Evolutionary conservation across 2,113 vertebrate species (phyloP).

Genomic region (Tautogolabrus adspersus): DNA sequence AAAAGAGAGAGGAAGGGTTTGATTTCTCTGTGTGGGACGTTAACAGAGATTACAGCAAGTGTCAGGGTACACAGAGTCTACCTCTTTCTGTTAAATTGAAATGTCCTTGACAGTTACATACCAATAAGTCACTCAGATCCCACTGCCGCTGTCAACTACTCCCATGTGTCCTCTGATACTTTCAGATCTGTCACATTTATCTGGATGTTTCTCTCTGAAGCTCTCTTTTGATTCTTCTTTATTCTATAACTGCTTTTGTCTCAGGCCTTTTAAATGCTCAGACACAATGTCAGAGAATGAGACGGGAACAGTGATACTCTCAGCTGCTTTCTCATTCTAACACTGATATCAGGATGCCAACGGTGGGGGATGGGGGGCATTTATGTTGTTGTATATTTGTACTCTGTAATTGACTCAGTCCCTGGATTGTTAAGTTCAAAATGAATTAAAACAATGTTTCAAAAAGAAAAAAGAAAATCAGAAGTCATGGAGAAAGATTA

Average conservation of each 20-base stretch:
- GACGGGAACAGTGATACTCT: slow-evolving; percentile 23
- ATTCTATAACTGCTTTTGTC: slow-evolving; percentile 3
- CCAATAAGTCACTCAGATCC: slow-evolving; percentile 72
- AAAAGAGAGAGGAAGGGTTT: slow-evolving; percentile 25
- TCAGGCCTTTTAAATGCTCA: slow-evolving; percentile 43
- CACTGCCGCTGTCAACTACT: slow-evolving; percentile 70
- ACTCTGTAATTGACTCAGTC: too few relatives aligned
- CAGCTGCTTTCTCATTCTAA: slow-evolving; percentile 62
- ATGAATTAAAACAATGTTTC: too few relatives aligned
- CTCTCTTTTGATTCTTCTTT: background rate
- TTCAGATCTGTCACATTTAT: slow-evolving; percentile 16
- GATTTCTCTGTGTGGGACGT: slow-evolving; percentile 61
- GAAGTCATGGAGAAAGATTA: too few relatives aligned
- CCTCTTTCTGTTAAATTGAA: slow-evolving; percentile 78
- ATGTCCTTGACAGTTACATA: slow-evolving; percentile 43
- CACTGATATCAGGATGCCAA: background rate
- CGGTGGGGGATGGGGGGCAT: too few relatives aligned
- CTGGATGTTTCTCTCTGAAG: background rate
- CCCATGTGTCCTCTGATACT: slow-evolving; percentile 33
- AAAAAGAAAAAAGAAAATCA: too few relatives aligned
- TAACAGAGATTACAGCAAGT: slow-evolving; percentile 68
- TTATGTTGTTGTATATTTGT: too few relatives aligned
- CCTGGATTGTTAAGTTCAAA: too few relatives aligned
- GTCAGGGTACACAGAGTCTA: slow-evolving; percentile 75
- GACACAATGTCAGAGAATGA: slow-evolving; percentile 8